Evolutionary conservation across 92 coral and sea anemone genomes (phyloP), one percentile per base, ranked within the genome.

Genomic region (Meandrina meandrites): DNA sequence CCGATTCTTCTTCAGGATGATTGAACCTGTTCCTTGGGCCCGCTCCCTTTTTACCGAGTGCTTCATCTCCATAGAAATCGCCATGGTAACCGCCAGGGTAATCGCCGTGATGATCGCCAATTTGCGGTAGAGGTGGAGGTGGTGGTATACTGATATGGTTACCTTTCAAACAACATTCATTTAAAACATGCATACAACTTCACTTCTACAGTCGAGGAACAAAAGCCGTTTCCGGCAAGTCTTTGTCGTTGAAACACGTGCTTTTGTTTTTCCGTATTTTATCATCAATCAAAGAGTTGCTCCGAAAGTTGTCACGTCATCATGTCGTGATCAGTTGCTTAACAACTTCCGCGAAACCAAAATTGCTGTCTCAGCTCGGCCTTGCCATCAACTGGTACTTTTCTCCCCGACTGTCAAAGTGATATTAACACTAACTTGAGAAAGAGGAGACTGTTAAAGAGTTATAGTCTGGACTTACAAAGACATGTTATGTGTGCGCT

Each of bases 1-100:
- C 90, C 42, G 94, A 91, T 42, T 89, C 95, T 68, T 88, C 87
- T 85, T 82, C 81, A 8, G 80, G 80, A 27, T 27, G 31, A 15
- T 24, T 69, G 31, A 72, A 48, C 28, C 24, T n/a, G 67, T 54
- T 73, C 57, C 22, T 75, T 7, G 22, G 79, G 2, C 60, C 82
- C 64, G 22, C 30, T 60, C 48, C 77, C 15, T 35, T 72, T 21
- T 34, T 16, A 19, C 80, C 87, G n/a, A 75, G 15, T 14, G n/a
- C n/a, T 27, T 84, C 64, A 36, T 48, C 53, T 12, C 53, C 14
- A 48, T 4, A 48, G 14, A 7, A 0, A 9, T 48, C 53, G 53
- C 53, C 12, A 48, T 8, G 53, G 53, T 48, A 48, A 7, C 12
- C 48, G 4, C 48, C 53, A 7, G 53, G 11, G 12, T 48, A 48